These are phyloP conservation scores for Choloepus didactylus DNA, from an alignment of 2,797 vertebrate genomes.

Conservation along the genomic window DNA sequence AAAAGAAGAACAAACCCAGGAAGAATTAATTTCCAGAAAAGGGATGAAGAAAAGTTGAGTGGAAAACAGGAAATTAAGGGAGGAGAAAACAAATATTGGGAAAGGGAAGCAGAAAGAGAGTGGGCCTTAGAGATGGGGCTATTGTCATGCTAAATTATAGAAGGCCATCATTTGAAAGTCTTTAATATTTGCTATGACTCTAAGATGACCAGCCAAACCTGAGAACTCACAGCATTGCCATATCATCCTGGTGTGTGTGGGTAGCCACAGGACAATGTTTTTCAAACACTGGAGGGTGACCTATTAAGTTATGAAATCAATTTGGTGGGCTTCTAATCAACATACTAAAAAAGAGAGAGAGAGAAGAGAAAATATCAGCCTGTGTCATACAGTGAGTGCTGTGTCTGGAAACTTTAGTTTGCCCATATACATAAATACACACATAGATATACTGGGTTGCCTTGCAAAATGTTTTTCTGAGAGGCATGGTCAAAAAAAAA, in stretches of 20 bases:
- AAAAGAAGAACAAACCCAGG: constrained; percentile 77
- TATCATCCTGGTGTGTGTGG: background rate
- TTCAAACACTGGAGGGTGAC: constrained; percentile 32
- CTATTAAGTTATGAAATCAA: constrained; percentile 51
- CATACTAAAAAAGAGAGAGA: background rate
- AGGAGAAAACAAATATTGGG: constrained; percentile 66
- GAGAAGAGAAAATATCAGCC: background rate
- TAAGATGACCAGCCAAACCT: background rate
- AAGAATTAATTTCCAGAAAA: constrained; percentile 79
- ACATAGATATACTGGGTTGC: background rate
- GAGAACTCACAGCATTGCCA: background rate
- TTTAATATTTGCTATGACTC: constrained; percentile 13
- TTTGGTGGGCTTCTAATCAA: background rate
- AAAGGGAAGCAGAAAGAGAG: constrained; percentile 47
- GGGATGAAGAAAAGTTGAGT: constrained; percentile 67
- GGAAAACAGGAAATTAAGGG: constrained; percentile 76
- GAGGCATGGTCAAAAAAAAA: background rate
- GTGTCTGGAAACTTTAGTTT: constrained; percentile 1
- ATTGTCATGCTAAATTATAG: constrained; percentile 8
- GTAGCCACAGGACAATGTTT: constrained; percentile 2
- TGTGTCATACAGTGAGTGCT: background rate
- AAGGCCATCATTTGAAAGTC: background rate
- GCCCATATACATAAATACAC: background rate
- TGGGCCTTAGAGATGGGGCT: background rate
- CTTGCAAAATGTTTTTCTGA: background rate